These are phyloP conservation scores for Carterocephalus palaemon DNA, from an alignment of 2,888 invertebrate species.

Conservation along the genomic window DNA sequence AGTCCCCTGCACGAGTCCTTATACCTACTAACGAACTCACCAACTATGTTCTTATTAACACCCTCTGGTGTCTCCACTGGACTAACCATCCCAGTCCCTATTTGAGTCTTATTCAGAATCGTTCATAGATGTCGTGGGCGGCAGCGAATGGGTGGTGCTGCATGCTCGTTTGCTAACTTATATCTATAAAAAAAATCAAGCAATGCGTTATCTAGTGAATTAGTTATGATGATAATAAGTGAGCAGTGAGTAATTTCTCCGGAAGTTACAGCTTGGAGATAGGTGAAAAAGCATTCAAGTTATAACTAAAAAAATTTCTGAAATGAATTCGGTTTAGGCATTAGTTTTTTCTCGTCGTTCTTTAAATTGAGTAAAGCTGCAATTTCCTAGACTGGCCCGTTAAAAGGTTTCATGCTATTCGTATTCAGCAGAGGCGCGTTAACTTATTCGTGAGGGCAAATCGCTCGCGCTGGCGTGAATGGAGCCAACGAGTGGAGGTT, in stretches of 20 bases:
- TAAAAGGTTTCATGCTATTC: conserved; percentile 55
- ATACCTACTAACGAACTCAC: too few relatives aligned
- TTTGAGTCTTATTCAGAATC: too few relatives aligned
- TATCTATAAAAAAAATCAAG: conserved; percentile 12
- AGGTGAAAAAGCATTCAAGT: conserved; percentile 28
- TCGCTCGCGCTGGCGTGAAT: conserved; percentile 53
- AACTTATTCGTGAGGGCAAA: conserved; percentile 52
- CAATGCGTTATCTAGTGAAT: conserved; percentile 23
- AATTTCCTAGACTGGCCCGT: conserved; percentile 50
- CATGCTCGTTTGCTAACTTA: not conserved
- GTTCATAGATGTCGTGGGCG: too few relatives aligned
- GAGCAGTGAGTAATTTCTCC: too few relatives aligned
- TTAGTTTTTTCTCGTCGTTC: conserved; percentile 34
- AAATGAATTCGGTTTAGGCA: conserved; percentile 28
- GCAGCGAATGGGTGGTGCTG: too few relatives aligned
- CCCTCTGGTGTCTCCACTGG: too few relatives aligned
- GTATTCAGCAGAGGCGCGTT: conserved; percentile 51
- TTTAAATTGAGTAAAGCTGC: conserved; percentile 58
- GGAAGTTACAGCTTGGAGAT: conserved; percentile 24
- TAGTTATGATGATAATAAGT: too few relatives aligned
- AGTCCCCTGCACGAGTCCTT: too few relatives aligned
- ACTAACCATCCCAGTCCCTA: too few relatives aligned
- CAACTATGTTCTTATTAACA: too few relatives aligned
- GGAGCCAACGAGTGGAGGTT: conserved; percentile 41
- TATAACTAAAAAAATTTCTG: conserved; percentile 29